Evolutionary conservation across 2,113 vertebrate species (phyloP), one percentile per base, ranked within the genome.

Genomic region (Conger conger): DNA sequence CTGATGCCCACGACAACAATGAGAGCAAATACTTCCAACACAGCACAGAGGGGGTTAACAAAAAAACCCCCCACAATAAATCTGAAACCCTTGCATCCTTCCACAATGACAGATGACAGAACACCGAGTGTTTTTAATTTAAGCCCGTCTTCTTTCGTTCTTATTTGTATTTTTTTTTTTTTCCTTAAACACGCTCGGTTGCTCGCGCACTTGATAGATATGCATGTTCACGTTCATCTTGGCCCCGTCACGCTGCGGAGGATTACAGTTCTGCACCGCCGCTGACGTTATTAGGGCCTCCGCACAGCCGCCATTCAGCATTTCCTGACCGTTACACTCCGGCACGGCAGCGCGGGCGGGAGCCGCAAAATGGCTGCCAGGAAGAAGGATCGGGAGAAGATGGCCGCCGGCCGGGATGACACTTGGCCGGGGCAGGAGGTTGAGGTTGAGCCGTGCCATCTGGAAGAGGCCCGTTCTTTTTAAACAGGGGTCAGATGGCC

Each of bases 191-290:
- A 16, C 0, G 57, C 35, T 33, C n/a, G n/a, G 54, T 27, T 80
- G 38, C 27, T 35, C n/a, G n/a, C 73, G n/a, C 23, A 86, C 63
- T 27, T 73, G 50, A 84, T 82, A 82, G 3, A 38, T 42, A 33
- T 73, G 30, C 30, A 16, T 18, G 15, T 3, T 11, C 2, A 16
- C 15, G 11, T 76, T 90, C 86, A 90, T 86, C 87, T 76, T 81
- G 53, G 57, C 86, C 16, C 16, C 20, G 50, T 37, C 17, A 15
- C 53, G 20, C 36, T 16, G 37, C 17, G 53, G 86, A 82, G 88
- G 88, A 87, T 87, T 80, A 85, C 79, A 33, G 53, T 82, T 83
- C 85, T 81, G 16, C 83, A 82, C 17, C 54, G 73, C 33, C 27
- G 63, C 8, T 37, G 20, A 79, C 79, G 57, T 73, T 45, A 80